phyloP scores from a whole-genome alignment of 2,888 invertebrate species.

The Cantharis rufa region DNA sequence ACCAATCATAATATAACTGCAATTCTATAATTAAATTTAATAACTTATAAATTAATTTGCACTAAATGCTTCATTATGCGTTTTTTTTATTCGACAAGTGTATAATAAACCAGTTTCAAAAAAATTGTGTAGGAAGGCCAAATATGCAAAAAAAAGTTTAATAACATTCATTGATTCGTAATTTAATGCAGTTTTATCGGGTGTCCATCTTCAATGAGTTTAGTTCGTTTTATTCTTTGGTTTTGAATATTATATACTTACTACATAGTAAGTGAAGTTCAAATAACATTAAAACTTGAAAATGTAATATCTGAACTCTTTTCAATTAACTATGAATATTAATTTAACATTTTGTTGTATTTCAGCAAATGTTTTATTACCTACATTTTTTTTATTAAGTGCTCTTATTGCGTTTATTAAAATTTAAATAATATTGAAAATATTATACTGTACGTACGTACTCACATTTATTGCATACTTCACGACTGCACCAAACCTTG shows the following conservation, averaged over 20 bases:
- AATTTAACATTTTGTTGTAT: background rate
- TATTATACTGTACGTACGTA: background rate
- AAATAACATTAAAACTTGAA: background rate
- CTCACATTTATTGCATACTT: background rate
- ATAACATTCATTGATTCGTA: background rate
- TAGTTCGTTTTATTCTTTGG: background rate
- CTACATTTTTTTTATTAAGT: background rate
- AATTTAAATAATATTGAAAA: background rate
- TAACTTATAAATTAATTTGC: background rate
- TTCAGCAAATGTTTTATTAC: background rate
- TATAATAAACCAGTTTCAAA: background rate
- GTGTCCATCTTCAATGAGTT: background rate
- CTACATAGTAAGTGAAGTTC: background rate
- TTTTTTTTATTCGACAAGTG: background rate
- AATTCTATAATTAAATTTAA: background rate
- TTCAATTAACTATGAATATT: background rate
- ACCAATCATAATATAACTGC: background rate
- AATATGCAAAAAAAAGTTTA: background rate
- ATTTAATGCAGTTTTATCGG: background rate
- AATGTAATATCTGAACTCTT: background rate
- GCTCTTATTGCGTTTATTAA: background rate
- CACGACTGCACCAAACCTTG: background rate
- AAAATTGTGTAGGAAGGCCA: background rate
- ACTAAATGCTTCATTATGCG: background rate
- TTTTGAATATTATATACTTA: too few relatives aligned